These are phyloP conservation scores for Hyperoodon ampullatus DNA, from an alignment of 2,113 vertebrate species.

Conservation along the genomic window DNA sequence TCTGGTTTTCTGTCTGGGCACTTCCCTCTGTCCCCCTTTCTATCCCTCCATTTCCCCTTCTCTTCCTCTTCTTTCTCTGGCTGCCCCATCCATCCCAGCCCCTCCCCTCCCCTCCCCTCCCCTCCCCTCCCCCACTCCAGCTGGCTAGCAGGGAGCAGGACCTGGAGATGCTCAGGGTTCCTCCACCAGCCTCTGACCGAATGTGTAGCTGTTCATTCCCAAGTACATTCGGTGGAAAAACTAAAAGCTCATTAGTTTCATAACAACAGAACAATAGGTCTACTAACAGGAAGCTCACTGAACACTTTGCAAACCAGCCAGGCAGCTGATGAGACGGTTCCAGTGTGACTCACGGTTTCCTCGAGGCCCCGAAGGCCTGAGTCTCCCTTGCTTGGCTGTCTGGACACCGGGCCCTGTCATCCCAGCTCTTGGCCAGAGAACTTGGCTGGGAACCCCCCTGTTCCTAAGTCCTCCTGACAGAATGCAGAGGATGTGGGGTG, in stretches of 20 bases:
- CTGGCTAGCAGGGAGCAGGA: background rate
- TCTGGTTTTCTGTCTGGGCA: background rate
- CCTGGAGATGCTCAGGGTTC: background rate
- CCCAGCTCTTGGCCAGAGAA: background rate
- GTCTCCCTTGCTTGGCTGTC: background rate
- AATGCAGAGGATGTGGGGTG: background rate
- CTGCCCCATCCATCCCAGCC: no score
- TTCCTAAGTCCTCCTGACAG: background rate
- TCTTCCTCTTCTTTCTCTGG: background rate
- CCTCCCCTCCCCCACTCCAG: fast-evolving
- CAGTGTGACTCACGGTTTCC: background rate
- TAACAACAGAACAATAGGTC: constrained; percentile 74
- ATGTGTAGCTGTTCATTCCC: constrained; percentile 64
- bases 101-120: no score
- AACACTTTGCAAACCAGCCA: constrained; percentile 58
- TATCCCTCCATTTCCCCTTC: background rate
- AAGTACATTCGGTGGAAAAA: constrained; percentile 32
- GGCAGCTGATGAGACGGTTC: constrained; percentile 47
- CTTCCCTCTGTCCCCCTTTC: background rate
- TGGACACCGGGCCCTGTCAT: no score
- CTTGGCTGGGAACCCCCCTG: background rate
- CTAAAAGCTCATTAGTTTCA: constrained; percentile 69
- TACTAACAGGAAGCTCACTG: constrained; percentile 66
- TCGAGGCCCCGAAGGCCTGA: background rate
- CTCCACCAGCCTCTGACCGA: background rate